phyloP scores from a whole-genome alignment of 2,888 invertebrate genomes.

The Laothoe populi region DNA sequence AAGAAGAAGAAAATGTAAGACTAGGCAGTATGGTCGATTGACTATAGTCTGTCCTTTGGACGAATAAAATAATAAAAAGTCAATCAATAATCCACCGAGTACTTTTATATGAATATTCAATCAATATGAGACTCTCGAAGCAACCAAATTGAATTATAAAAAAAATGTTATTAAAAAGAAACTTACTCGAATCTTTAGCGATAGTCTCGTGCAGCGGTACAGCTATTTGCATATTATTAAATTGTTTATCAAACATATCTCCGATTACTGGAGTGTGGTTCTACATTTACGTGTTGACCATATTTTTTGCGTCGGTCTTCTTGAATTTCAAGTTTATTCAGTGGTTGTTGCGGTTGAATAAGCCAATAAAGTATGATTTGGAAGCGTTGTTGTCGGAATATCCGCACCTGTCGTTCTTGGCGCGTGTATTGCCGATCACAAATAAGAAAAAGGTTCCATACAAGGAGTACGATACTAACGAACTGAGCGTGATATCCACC shows the following conservation, averaged over 20 bases:
- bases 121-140: too few relatives aligned
- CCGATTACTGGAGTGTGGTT: conserved; percentile 75
- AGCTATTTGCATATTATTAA: conserved; percentile 60
- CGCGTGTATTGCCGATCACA: conserved; percentile 51
- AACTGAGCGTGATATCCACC: conserved; percentile 75
- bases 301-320: conserved; percentile 74
- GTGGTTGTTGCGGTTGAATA: conserved; percentile 79
- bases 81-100: background rate
- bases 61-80: too few relatives aligned
- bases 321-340: conserved; percentile 82
- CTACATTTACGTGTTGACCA: conserved; percentile 63
- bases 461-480: conserved; percentile 76
- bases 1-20: too few relatives aligned
- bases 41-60: too few relatives aligned
- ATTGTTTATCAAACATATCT: conserved; percentile 71
- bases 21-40: too few relatives aligned
- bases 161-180: conserved; percentile 69
- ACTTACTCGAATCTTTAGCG: conserved; percentile 64
- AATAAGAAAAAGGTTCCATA: conserved; percentile 43
- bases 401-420: conserved; percentile 55
- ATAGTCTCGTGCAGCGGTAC: conserved; percentile 63
- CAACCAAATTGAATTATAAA: too few relatives aligned
- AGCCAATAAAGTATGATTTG: conserved; percentile 78
- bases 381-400: conserved; percentile 56
- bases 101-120: too few relatives aligned